Evolutionary conservation across 2,113 vertebrate genomes (phyloP).

Genomic region (Aegithalos caudatus): DNA sequence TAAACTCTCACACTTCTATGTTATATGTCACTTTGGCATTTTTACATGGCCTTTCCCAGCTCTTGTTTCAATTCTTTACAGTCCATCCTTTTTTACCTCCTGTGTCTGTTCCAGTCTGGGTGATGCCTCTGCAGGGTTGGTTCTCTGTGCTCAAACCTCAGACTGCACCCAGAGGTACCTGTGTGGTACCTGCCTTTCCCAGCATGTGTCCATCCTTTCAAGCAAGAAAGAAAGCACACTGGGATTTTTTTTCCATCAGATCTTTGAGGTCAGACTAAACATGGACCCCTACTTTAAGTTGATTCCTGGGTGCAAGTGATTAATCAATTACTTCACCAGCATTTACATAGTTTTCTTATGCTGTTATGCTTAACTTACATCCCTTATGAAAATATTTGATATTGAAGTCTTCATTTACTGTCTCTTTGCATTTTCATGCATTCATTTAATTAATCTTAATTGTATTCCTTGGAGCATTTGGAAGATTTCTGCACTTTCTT

Average conservation of each 20-base stretch:
- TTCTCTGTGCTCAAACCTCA: not conserved
- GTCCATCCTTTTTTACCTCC: not conserved
- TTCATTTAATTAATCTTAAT: not conserved
- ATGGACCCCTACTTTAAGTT: not conserved
- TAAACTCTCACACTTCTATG: not conserved
- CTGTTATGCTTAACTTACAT: not conserved
- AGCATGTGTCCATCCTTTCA: not conserved
- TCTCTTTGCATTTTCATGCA: not conserved
- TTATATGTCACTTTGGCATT: not conserved
- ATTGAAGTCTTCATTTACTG: not conserved
- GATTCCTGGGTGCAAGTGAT: not conserved
- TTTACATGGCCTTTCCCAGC: not conserved
- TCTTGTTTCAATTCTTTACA: not conserved
- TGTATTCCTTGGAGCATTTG: not conserved
- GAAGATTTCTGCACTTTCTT: not conserved
- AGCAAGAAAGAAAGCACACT: not conserved
- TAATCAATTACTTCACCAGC: not conserved
- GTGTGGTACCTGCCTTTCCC: not conserved
- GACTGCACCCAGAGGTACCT: not conserved
- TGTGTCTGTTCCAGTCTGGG: not conserved
- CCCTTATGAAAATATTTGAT: not conserved
- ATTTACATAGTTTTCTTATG: not conserved
- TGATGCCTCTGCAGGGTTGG: not conserved
- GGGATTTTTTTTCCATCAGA: not conserved
- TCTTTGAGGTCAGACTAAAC: not conserved